phyloP scores from a whole-genome alignment of 64 coral and sea anemone genomes.

The Anthopleura sola region DNA sequence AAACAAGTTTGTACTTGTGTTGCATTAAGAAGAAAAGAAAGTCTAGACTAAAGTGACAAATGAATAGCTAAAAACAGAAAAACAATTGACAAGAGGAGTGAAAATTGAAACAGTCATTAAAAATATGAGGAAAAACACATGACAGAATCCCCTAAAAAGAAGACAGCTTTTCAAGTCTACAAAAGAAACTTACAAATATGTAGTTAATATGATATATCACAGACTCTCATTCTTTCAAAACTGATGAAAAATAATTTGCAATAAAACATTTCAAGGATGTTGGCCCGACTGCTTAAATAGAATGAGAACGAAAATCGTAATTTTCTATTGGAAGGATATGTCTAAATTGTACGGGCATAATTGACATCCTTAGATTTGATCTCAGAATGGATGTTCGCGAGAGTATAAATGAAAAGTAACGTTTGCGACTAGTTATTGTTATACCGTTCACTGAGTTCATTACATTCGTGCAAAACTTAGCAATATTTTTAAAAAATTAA shows the following conservation, averaged over 20 bases:
- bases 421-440: too few relatives aligned
- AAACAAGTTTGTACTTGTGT: not conserved
- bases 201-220: too few relatives aligned
- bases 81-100: not conserved
- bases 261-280: not conserved
- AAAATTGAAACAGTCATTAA: not conserved
- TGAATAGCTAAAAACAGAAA: not conserved
- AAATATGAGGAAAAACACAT: not conserved
- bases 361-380: not conserved
- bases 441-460: too few relatives aligned
- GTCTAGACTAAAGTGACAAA: constrained; percentile 1
- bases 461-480: too few relatives aligned
- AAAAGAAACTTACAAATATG: not conserved
- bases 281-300: not conserved
- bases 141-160: not conserved
- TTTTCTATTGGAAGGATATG: not conserved
- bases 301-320: not conserved
- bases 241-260: not conserved
- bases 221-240: not conserved
- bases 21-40: not conserved
- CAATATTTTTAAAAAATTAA: too few relatives aligned
- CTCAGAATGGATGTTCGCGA: not conserved
- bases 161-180: not conserved
- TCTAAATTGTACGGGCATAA: not conserved
- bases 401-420: not conserved